Base-by-base conservation (phyloP, 2,797 vertebrate genomes). In the Adelosebastes latens region DNA sequence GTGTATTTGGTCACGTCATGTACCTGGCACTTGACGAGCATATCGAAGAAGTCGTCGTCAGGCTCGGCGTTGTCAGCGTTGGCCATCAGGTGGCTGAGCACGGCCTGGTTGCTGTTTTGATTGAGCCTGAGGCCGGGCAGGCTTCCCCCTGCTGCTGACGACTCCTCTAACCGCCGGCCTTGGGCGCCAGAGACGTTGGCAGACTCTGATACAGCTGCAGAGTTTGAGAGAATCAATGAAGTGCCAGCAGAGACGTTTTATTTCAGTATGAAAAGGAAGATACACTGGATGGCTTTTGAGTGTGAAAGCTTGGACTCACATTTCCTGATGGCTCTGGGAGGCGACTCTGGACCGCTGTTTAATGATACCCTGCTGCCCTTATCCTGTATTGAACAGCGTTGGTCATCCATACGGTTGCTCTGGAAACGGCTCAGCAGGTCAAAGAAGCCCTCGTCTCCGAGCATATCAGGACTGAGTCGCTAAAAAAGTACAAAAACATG, bases 391-490 rank as follows among this genome's bases (percentile, higher is more conserved):
- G 93, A 96, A 77, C 97, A 99, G 70, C 98, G 96, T 84, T 99
- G 98, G 87, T 99, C 98, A 14, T 99, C 98, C 98, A 99, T 99
- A 66, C 98, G 96, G 90, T 97, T 99, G 94, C 98, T 99, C 91
- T 99, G 98, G 94, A 99, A 99, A 56, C 97, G 96, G 83, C 98
- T 99, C 77, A 99, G 93, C 68, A 99, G 95, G 88, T 99, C 98
- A 88, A 99, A 99, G 95, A 99, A 99, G 12, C 97, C 97, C 87
- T 99, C 98, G 0, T 99, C 98, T 79, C 97, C 97, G 49, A 97
- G 68, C 58, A 94, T 87, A 62, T 98, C 97, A 0, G 93, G 93
- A 81, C 94, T 96, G 69, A 87, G 94, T 82, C 96, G 96, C 98
- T 99, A 89, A 70, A 84, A 59, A 56, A 31, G 20, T 13, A 61